phyloP scores from a whole-genome alignment of 2,888 invertebrate genomes.

The Unio delphinus region DNA sequence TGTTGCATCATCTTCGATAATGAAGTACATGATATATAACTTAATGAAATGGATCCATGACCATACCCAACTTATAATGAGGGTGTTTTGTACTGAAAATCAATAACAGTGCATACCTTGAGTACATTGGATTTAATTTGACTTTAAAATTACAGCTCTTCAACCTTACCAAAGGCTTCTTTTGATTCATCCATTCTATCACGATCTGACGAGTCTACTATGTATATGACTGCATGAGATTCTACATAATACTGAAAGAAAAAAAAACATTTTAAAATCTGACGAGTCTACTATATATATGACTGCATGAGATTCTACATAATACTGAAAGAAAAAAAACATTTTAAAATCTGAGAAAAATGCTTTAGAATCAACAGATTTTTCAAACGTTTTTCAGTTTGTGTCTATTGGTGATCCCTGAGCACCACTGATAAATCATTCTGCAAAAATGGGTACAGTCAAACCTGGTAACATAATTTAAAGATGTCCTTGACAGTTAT shows the following conservation, averaged over 20 bases:
- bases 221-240: constrained; percentile 96
- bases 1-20: too few relatives aligned
- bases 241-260: constrained; percentile 91
- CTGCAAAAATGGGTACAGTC: too few relatives aligned
- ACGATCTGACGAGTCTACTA: constrained; percentile 95
- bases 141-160: neutral
- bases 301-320: constrained; percentile 96
- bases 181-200: constrained; percentile 95
- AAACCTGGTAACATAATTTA: too few relatives aligned
- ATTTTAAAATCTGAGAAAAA: neutral
- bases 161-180: constrained; percentile 89
- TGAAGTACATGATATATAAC: too few relatives aligned
- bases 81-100: too few relatives aligned
- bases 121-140: neutral
- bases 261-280: constrained; percentile 73
- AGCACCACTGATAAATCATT: too few relatives aligned
- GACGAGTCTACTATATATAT: constrained; percentile 98
- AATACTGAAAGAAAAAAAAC: constrained; percentile 79
- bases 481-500: too few relatives aligned
- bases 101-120: neutral
- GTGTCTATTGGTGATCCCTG: too few relatives aligned
- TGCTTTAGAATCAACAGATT: neutral
- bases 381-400: neutral
- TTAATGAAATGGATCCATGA: too few relatives aligned
- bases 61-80: too few relatives aligned